These are phyloP conservation scores for Bedellia somnulentella DNA, from an alignment of 2,888 invertebrate species.

Conservation along the genomic window DNA sequence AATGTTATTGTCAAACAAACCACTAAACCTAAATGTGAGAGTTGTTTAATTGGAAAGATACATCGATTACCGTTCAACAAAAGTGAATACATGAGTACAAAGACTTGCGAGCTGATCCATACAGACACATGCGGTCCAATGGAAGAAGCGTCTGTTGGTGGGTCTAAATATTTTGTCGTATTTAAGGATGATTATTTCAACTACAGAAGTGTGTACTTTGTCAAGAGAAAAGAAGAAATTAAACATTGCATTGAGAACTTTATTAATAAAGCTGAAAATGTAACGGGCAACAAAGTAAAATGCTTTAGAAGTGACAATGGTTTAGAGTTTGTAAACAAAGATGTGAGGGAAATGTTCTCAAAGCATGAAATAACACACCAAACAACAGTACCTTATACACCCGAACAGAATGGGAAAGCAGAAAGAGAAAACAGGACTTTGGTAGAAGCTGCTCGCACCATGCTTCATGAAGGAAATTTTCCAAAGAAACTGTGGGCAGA, in stretches of 20 bases:
- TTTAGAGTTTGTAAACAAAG: too few relatives aligned
- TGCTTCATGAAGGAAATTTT: neutral
- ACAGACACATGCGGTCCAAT: conserved; percentile 4
- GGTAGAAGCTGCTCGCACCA: neutral
- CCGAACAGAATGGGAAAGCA: conserved; percentile 2
- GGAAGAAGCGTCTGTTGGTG: conserved; percentile 1
- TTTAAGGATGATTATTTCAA: conserved; percentile 1
- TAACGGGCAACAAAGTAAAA: conserved; percentile 14
- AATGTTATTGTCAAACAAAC: conserved; percentile 10
- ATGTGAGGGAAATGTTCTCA: too few relatives aligned
- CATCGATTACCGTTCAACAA: conserved; percentile 10
- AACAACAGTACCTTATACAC: conserved; percentile 1
- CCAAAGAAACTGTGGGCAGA: neutral
- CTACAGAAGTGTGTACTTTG: too few relatives aligned
- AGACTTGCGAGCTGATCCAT: conserved; percentile 13
- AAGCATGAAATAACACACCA: conserved; percentile 1
- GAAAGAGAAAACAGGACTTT: conserved; percentile 2
- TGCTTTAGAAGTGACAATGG: conserved; percentile 14
- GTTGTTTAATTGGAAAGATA: conserved; percentile 13
- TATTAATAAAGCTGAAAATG: conserved; percentile 13
- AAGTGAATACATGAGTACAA: conserved; percentile 11
- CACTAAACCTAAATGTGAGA: conserved; percentile 7
- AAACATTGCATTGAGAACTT: conserved; percentile 9
- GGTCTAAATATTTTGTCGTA: neutral
- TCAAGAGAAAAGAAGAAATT: conserved; percentile 8